Base-by-base conservation (phyloP, 2,113 vertebrate genomes). In the Dryoscopus gambensis region DNA sequence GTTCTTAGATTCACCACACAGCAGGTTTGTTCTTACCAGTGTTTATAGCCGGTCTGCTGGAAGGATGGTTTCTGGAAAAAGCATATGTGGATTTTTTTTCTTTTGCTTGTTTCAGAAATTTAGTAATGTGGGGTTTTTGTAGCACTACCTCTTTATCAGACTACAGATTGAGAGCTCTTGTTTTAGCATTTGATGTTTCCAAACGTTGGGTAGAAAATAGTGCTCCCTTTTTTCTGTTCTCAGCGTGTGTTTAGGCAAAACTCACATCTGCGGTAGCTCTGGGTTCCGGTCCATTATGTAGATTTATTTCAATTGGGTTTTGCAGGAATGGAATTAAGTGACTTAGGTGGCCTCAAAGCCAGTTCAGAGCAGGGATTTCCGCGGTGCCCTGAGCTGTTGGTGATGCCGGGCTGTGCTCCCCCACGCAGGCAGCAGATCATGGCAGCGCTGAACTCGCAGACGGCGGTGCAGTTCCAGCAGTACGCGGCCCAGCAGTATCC, bases 401-500 rank as follows among this genome's bases (percentile, higher is more conserved):
- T 90, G 35, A 96, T 80, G 73, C 93, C 30, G 10, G 42, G 7
- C 89, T 94, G 23, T 87, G 69, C 94, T 95, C 92, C 77, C 83
- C 33, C 79, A 8, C 84, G 46, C 73, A 99, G 99, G 97, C 99
- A 99, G 95, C 99, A 99, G 98, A 99, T 99, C 90, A 99, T 99
- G 99, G 99, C 99, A 28, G 99, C 99, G 0, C 90, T 99, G 90
- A 99, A 99, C 95, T 99, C 99, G 2, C 99, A 99, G 98, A 99
- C 99, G 2, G 99, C 99, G 3, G 98, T 99, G 94, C 99, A 99
- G 98, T 99, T 99, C 98, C 99, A 99, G 96, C 99, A 99, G 97
- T 99, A 99, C 2, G 99, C 99, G 10, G 99, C 99, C 18, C 99
- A 99, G 96, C 99, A 99, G 95, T 99, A 99, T 59, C 99, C 99